phyloP scores from a whole-genome alignment of 2,797 vertebrate species.

The Sciurus carolinensis region DNA sequence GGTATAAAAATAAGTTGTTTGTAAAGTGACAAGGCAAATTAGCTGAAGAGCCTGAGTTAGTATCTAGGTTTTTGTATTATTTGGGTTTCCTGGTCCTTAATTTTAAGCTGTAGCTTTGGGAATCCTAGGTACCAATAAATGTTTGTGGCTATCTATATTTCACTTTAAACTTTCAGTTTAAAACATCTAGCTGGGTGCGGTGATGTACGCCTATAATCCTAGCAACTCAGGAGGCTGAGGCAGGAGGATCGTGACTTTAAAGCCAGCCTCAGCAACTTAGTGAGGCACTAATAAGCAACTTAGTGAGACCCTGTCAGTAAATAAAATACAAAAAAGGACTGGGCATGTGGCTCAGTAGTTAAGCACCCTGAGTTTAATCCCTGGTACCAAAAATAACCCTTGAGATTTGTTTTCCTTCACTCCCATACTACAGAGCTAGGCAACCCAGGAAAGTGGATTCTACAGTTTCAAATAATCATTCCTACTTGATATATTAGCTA shows the following conservation, averaged over 20 bases:
- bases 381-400: neutral
- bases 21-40: neutral
- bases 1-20: neutral
- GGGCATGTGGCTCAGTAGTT: no score
- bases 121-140: neutral
- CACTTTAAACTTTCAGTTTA: conserved; percentile 14
- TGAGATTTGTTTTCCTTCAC: neutral
- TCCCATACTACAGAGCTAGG: neutral
- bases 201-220: no score
- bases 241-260: no score
- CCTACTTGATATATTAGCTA: neutral
- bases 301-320: no score
- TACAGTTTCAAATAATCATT: neutral
- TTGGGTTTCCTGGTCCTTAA: neutral
- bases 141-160: neutral
- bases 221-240: no score
- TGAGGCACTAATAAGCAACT: no score
- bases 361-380: no score
- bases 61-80: neutral
- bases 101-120: conserved; percentile 1
- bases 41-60: neutral
- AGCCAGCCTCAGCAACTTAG: no score
- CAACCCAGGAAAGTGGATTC: neutral
- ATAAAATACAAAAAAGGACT: no score
- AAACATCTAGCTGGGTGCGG: neutral